These are phyloP conservation scores for Campoplex capitator DNA, from an alignment of 2,888 invertebrate species.

Conservation along the genomic window DNA sequence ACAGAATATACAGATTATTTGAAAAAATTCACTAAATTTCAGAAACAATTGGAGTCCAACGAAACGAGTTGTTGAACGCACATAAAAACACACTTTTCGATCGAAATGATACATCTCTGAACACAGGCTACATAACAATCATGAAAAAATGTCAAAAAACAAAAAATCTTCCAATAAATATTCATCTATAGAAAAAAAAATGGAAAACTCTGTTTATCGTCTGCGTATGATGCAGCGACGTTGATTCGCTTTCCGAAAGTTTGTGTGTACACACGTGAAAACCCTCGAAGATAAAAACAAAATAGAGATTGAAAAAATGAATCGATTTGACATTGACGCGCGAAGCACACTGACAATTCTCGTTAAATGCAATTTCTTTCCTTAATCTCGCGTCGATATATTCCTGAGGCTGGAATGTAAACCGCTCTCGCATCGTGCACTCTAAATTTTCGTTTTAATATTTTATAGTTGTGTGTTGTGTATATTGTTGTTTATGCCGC, in stretches of 20 bases:
- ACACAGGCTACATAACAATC: constrained; percentile 72
- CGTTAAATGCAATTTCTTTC: constrained; percentile 47
- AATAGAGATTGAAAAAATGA: not conserved
- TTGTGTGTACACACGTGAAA: not conserved
- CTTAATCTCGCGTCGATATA: constrained; percentile 20
- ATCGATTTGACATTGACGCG: not conserved
- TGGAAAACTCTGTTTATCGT: not conserved
- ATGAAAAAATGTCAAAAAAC: constrained; percentile 58
- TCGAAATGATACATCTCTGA: constrained; percentile 66
- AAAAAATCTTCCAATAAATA: constrained; percentile 26
- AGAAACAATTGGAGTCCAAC: constrained; percentile 10
- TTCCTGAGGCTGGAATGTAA: constrained; percentile 79
- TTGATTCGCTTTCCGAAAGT: not conserved
- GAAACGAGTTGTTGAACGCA: constrained; percentile 6
- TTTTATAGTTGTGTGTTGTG: constrained; percentile 63
- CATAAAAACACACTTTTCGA: constrained; percentile 30
- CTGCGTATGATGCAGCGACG: not conserved
- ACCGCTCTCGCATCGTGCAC: constrained; percentile 70
- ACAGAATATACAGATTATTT: not conserved
- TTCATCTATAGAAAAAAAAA: not conserved
- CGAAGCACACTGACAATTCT: constrained; percentile 21
- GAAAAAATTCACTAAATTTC: not conserved
- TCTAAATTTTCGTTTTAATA: constrained; percentile 32
- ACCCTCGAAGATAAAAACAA: not conserved
- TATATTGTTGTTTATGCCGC: constrained; percentile 57